These are phyloP conservation scores for Hydropsyche betteni DNA, from an alignment of 2,888 invertebrate species.

Conservation along the genomic window DNA sequence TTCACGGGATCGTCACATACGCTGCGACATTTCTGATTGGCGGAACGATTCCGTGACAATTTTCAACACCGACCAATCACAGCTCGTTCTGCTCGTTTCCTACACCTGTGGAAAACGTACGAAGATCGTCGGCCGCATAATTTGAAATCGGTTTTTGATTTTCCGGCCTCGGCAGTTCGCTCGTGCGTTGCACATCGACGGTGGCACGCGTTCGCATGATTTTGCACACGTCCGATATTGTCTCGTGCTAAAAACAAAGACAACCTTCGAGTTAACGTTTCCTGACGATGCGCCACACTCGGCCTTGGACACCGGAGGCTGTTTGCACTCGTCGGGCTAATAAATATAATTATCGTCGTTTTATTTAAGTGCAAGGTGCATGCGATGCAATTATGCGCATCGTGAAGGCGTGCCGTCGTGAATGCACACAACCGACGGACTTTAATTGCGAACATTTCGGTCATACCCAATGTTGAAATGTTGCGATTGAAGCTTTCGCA, in stretches of 20 bases:
- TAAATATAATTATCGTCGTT: constrained; percentile 39
- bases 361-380: constrained; percentile 34
- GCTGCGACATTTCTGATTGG: constrained; percentile 31
- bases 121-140: too few species aligned
- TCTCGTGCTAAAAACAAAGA: constrained; percentile 18
- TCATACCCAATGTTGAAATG: neutral
- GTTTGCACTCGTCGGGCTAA: constrained; percentile 29
- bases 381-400: constrained; percentile 36
- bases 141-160: too few species aligned
- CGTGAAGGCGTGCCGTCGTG: constrained; percentile 25
- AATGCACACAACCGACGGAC: neutral
- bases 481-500: too few species aligned
- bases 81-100: neutral
- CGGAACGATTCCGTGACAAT: constrained; percentile 22
- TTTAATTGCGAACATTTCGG: constrained; percentile 23
- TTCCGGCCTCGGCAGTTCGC: too few species aligned
- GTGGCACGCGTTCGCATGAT: too few species aligned
- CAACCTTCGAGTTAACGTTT: constrained; percentile 6
- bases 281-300: constrained; percentile 10
- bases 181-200: too few species aligned
- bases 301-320: constrained; percentile 36
- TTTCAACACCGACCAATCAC: constrained; percentile 18
- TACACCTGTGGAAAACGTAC: too few species aligned
- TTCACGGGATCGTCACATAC: constrained; percentile 16
- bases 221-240: neutral